Evolutionary conservation across 30 jellyfish, hydroid and myxozoan genomes (phyloP).

Genomic region (Clytia hemisphaerica): DNA sequence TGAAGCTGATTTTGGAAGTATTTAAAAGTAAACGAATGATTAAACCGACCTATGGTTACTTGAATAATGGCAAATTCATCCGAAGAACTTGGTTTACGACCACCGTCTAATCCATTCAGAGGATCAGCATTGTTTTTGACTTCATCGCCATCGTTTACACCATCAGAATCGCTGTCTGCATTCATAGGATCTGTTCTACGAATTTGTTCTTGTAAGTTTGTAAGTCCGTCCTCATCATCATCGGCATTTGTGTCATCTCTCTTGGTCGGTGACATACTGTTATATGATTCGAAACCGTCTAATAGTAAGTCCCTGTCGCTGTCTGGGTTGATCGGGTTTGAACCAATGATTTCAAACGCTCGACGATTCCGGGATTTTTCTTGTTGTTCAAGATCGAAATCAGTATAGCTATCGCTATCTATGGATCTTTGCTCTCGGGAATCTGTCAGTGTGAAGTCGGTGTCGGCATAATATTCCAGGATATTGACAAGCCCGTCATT

Average conservation of each 20-base stretch:
- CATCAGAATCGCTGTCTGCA: not conserved
- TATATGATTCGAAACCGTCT: not conserved
- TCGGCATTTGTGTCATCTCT: not conserved
- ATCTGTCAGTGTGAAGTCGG: too few relatives aligned
- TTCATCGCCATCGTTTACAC: not conserved
- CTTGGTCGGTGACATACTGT: not conserved
- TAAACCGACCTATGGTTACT: not conserved
- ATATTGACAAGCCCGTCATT: slow-evolving; percentile 11
- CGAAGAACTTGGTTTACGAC: not conserved
- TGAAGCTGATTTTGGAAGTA: too few relatives aligned
- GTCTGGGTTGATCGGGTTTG: not conserved
- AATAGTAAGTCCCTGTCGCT: not conserved
- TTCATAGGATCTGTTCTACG: not conserved
- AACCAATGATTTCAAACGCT: not conserved
- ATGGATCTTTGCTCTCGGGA: too few relatives aligned
- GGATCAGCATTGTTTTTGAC: not conserved
- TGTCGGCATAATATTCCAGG: slow-evolving; percentile 8
- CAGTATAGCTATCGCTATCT: too few relatives aligned
- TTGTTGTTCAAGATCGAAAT: too few relatives aligned
- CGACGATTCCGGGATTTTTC: too few relatives aligned
- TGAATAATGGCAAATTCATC: not conserved
- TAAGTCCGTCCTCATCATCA: not conserved
- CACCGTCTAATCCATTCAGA: not conserved
- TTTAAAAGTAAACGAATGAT: too few relatives aligned
- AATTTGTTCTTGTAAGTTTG: not conserved